A percentile compares a stretch with the other conserved stretches of the same genome.
phyloP scores from a whole-genome alignment of 2,113 vertebrate species.

The Elanoides forficatus region DNA sequence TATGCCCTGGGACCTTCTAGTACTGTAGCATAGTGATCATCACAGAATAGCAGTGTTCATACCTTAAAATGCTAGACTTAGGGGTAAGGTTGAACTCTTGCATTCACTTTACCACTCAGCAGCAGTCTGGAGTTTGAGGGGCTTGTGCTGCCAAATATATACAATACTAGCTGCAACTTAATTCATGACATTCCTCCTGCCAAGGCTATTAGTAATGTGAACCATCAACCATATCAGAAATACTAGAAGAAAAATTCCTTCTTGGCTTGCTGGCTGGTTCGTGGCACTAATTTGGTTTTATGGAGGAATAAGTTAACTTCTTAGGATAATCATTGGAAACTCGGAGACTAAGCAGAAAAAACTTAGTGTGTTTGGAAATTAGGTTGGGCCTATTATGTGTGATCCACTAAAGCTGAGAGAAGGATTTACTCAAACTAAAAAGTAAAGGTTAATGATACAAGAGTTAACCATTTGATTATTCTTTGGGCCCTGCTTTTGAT shows the following conservation, averaged over 20 bases:
- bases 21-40: not conserved
- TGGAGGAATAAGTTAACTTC: not conserved
- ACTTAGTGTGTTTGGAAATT: not conserved
- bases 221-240: not conserved
- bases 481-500: not conserved
- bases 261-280: not conserved
- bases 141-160: not conserved
- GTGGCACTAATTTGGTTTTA: not conserved
- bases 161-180: not conserved
- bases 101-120: fast-evolving
- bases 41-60: not conserved
- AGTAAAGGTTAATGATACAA: not conserved
- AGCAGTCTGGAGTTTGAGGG: not conserved
- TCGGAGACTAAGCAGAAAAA: not conserved
- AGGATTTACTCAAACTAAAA: not conserved
- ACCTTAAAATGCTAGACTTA: not conserved
- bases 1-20: not conserved
- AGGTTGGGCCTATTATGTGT: not conserved
- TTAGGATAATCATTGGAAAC: not conserved
- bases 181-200: not conserved
- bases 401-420: not conserved
- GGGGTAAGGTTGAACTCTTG: not conserved
- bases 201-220: not conserved
- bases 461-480: not conserved
- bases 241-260: not conserved